Conservation (phyloP, 2,888 invertebrate species). For the Chelonus formosanus region DNA sequence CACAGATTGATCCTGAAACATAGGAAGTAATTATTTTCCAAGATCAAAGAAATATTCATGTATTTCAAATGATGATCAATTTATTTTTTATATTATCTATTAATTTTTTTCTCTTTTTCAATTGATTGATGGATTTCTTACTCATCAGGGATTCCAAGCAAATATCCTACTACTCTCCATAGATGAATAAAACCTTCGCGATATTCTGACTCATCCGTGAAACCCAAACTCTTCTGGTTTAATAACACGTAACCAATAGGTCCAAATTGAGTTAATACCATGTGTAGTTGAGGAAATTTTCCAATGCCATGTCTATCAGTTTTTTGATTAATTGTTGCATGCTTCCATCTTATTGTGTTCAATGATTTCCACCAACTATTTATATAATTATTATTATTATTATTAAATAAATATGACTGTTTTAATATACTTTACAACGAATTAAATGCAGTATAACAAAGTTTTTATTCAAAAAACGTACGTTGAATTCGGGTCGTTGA, state of each 20-base stretch:
- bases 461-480: too few species aligned
- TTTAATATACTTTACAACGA: too few species aligned
- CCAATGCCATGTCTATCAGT: constrained; percentile 63
- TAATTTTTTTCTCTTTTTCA: too few species aligned
- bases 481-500: too few species aligned
- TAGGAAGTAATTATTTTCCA: too few species aligned
- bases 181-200: constrained; percentile 80
- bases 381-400: too few species aligned
- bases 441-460: too few species aligned
- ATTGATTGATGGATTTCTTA: neutral
- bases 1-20: constrained; percentile 70
- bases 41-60: too few species aligned
- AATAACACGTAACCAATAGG: constrained; percentile 79
- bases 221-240: constrained; percentile 71
- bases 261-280: constrained; percentile 85
- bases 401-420: too few species aligned
- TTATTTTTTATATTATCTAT: too few species aligned
- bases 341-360: constrained; percentile 71
- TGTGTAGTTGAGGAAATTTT: constrained; percentile 79
- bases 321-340: constrained; percentile 69
- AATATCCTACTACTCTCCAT: constrained; percentile 82
- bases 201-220: constrained; percentile 68
- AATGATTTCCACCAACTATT: constrained; percentile 75
- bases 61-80: too few species aligned
- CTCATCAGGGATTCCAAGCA: constrained; percentile 79